phyloP scores from a whole-genome alignment of 1,140 invertebrate species.

The Cydia splendana region DNA sequence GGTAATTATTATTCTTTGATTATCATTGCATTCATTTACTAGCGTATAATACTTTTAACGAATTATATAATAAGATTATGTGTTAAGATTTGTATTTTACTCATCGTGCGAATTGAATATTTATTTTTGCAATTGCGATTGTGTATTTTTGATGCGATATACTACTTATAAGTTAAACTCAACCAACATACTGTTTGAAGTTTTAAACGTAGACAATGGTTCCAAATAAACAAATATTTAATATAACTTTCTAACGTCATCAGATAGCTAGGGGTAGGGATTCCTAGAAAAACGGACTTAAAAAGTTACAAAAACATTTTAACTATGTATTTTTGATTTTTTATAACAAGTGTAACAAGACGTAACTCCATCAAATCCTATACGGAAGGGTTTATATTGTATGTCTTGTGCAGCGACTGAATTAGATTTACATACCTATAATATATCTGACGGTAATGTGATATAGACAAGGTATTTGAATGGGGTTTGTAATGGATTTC shows the following conservation, averaged over 20 bases:
- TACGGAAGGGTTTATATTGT: not conserved
- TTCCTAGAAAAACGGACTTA: too few species aligned
- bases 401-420: slow-evolving; percentile 6
- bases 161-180: not conserved
- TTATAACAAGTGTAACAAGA: too few species aligned
- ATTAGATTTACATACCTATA: slow-evolving; percentile 14
- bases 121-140: slow-evolving; percentile 20
- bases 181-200: not conserved
- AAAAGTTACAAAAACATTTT: too few species aligned
- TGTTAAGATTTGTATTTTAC: not conserved
- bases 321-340: too few species aligned
- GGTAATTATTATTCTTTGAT: not conserved
- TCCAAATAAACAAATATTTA: not conserved
- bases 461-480: slow-evolving; percentile 46
- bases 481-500: slow-evolving; percentile 53
- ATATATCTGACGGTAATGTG: slow-evolving; percentile 30
- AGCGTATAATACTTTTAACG: not conserved
- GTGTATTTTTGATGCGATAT: not conserved
- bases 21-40: not conserved
- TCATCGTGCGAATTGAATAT: not conserved
- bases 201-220: not conserved
- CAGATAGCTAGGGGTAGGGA: not conserved
- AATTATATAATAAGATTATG: slow-evolving; percentile 19
- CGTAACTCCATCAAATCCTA: not conserved
- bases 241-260: not conserved